A percentile compares a stretch with the other conserved stretches of the same genome.
Conservation (phyloP, 2,888 invertebrate species). For the Cosmopolites sordidus region DNA sequence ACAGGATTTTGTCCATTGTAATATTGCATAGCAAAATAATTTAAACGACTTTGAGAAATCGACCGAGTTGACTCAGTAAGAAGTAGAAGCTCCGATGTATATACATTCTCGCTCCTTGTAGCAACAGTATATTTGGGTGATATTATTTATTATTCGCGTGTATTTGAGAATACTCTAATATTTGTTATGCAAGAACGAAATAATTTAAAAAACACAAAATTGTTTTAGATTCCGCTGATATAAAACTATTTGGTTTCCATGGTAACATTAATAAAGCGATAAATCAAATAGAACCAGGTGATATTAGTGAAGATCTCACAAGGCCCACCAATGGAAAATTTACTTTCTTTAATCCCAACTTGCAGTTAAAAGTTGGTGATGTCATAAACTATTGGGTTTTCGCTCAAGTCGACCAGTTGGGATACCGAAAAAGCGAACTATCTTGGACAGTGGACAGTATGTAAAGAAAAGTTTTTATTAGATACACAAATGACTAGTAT, state of each 20-base stretch:
- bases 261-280: conserved; percentile 59
- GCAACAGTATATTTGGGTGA: no score
- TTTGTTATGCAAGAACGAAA: no score
- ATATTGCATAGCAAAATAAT: no score
- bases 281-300: conserved; percentile 50
- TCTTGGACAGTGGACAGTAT: conserved; percentile 48
- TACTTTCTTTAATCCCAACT: conserved; percentile 50
- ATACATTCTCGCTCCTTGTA: no score
- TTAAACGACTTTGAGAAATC: no score
- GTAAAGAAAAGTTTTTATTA: conserved; percentile 2
- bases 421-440: conserved; percentile 48
- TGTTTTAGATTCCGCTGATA: conserved; percentile 50
- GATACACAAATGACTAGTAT: no score
- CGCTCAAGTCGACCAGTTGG: conserved; percentile 52
- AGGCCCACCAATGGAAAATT: conserved; percentile 51
- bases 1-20: no score
- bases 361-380: conserved; percentile 53
- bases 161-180: no score
- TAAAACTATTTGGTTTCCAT: conserved; percentile 60
- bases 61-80: no score
- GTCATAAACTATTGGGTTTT: conserved; percentile 59
- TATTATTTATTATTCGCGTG: no score
- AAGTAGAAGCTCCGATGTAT: no score
- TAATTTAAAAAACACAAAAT: no score
- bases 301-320: conserved; percentile 51